Conservation (phyloP, 1,140 invertebrate species). For the Brachionus asplanchnoidis region DNA sequence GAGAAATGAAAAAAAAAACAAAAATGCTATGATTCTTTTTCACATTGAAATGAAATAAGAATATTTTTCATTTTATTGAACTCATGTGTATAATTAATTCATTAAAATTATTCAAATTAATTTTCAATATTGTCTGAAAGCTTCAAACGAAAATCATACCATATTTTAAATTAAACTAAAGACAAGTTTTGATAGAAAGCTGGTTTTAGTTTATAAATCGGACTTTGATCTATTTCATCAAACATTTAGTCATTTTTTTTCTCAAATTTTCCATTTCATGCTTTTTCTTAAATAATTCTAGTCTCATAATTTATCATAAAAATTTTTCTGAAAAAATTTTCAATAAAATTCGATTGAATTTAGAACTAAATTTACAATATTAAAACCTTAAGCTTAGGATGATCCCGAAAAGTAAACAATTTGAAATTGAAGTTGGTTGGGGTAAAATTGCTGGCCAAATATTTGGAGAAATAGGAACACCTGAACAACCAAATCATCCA, state of each 20-base stretch:
- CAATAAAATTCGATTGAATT: neutral
- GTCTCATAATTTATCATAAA: neutral
- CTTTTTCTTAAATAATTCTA: neutral
- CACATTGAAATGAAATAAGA: neutral
- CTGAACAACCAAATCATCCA: neutral
- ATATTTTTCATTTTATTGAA: neutral
- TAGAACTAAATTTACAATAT: neutral
- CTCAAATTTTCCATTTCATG: neutral
- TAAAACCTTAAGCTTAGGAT: neutral
- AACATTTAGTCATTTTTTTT: neutral
- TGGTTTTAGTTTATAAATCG: neutral
- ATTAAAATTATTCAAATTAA: neutral
- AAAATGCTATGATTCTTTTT: neutral
- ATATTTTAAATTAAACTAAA: neutral
- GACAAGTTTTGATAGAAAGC: neutral
- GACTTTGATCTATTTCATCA: neutral
- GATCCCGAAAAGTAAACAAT: slow-evolving; percentile 16
- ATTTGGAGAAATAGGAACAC: neutral
- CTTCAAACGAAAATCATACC: neutral
- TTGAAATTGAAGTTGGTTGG: slow-evolving; percentile 36
- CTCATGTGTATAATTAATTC: neutral
- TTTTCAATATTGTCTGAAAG: neutral
- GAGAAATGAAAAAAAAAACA: neutral
- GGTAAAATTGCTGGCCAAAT: slow-evolving; percentile 37
- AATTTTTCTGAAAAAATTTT: neutral